Base-by-base conservation (phyloP, 1,140 invertebrate species). In the Penaeus indicus region DNA sequence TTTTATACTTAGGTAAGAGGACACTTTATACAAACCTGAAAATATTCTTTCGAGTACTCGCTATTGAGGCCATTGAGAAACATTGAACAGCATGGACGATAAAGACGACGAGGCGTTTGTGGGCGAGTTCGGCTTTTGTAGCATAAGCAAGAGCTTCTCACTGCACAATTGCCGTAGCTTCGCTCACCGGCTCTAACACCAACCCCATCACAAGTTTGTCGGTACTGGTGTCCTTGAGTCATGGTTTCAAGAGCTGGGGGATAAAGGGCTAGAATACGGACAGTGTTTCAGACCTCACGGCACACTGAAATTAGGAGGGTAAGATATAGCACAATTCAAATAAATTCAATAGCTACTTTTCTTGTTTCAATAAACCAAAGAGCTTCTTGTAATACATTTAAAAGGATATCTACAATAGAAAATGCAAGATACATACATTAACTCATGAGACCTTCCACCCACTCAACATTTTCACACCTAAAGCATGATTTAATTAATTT, bases 231-330 rank as follows among this genome's bases (percentile, higher is more conserved):
- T 98, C 96, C 91, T 94, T 94, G 86, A n/a, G 94, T 94, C 0
- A 97, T 92, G 22, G 94, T 94, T 87, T 98, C 96, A 77, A 98
- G 93, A 81, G 96, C 95, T 77, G 95, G 94, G 11, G 97, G 96
- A 93, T 97, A 97, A 16, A 99, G 93, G 47, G 97, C 96, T 91
- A 98, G 94, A 90, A 96, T 84, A 98, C 95, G n/a, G 97, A 97
- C 75, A 99, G 93, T 47, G 98, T 95, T 94, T 99, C 98, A 99
- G 93, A 38, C 97, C 97, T 99, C 98, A 91, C 97, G 96, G 92
- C 97, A 98, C 90, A 99, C 96, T 92, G 94, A 90, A 91, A 93
- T 90, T 38, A 72, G 16, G 32, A 19, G 18, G 32, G 8, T 72
- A n/a, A 72, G n/a, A 92, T 64, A 88, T 90, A 91, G 91, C 60